Evolutionary conservation across 2,113 vertebrate genomes (phyloP).

Genomic region (Elanus axillaris): DNA sequence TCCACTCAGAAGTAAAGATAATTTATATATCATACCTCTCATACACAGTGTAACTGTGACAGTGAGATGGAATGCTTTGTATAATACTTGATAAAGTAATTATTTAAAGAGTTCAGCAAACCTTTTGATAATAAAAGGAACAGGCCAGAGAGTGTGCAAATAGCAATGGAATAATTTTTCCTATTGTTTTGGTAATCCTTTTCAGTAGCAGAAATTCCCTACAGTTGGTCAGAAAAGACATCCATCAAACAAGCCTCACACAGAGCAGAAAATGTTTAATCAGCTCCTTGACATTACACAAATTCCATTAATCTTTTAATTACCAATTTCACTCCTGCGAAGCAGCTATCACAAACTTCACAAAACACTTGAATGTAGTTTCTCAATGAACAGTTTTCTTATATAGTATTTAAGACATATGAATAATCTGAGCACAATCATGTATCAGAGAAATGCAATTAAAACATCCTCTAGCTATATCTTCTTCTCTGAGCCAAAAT

Average conservation of each 20-base stretch:
- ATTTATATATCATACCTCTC: neutral
- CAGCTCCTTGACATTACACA: neutral
- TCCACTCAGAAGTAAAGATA: neutral
- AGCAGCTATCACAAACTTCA: neutral
- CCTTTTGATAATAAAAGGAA: neutral
- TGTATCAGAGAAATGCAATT: neutral
- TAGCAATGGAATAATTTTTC: neutral
- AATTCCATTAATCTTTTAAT: neutral
- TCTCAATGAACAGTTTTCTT: neutral
- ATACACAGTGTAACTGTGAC: neutral
- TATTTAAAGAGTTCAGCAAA: neutral
- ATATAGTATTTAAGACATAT: neutral
- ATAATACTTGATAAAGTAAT: neutral
- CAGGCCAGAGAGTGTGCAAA: neutral
- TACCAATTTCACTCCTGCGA: neutral
- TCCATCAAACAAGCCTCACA: neutral
- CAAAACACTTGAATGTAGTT: neutral
- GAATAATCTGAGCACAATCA: neutral
- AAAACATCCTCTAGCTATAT: neutral
- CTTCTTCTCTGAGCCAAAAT: neutral
- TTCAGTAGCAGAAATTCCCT: neutral
- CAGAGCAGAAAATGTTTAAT: neutral
- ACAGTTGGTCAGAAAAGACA: neutral
- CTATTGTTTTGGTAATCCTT: neutral
- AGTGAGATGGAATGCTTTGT: neutral